Base-by-base conservation (phyloP, 2,797 vertebrate species). In the Leptoclinus maculatus region DNA sequence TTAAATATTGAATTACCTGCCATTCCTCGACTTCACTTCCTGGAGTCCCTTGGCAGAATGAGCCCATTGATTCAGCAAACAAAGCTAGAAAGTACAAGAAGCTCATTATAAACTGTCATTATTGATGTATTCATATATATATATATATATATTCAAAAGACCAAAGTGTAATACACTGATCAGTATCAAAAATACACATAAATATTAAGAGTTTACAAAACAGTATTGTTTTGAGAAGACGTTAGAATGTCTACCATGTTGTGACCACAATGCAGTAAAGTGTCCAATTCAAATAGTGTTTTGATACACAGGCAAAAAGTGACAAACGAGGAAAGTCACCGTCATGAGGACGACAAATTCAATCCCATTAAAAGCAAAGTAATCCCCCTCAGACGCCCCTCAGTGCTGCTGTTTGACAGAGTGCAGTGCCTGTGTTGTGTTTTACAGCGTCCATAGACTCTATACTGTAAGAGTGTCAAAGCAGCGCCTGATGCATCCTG, bases 391-490 rank as follows among this genome's bases (percentile, higher is more conserved):
- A 62, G 13, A 13, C 13, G 39, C 0, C 11, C 10, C 39, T 12
- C 39, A 41, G 34, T 36, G 34, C 7, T 36, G 43, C 43, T 7
- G 43, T 45, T 45, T 45, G n/a, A n/a, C n/a, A n/a, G n/a, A n/a
- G n/a, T n/a, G n/a, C n/a, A n/a, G 45, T 19, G 54, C 65, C 13
- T 56, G 17, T 64, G 51, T 58, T 8, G 3, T 27, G 25, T 64
- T 34, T 43, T 9, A 34, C 23, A 29, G 63, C 58, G 29, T 36
- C 29, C 36, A 23, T 17, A 32, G 29, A 32, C 29, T 32, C 2
- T 11, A 17, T 47, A 72, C 65, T 76, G 54, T 76, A 49, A 75
- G 62, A 2, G 23, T 16, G 71, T 70, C 71, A 25, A 54, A 59
- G 38, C 23, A 36, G 34, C 36, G 36, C 36, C 66, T 64, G 54